These are phyloP conservation scores for Euphysa ruthae DNA, from an alignment of 30 jellyfish, hydroid and myxozoan species.

Conservation along the genomic window DNA sequence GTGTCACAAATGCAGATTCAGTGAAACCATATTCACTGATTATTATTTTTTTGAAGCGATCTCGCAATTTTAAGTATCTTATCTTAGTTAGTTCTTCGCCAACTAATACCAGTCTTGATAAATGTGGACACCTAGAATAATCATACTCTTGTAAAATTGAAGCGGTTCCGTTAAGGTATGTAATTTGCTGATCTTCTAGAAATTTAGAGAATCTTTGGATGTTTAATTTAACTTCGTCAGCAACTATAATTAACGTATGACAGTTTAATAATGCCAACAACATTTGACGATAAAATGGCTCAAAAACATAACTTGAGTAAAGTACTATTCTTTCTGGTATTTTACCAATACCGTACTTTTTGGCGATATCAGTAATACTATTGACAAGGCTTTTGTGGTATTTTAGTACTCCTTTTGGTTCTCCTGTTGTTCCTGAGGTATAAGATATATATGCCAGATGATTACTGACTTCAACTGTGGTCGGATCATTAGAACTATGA, in stretches of 20 bases:
- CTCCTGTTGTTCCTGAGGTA: neutral
- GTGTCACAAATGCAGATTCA: neutral
- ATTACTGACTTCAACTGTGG: too few species aligned
- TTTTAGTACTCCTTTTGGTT: neutral
- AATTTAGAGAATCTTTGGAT: neutral
- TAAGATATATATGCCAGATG: neutral
- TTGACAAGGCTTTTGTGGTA: neutral
- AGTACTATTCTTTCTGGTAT: neutral
- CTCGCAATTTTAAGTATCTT: neutral
- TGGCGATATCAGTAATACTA: neutral
- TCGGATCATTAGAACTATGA: too few species aligned
- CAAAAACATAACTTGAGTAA: neutral
- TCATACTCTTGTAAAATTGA: neutral
- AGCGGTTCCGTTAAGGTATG: neutral
- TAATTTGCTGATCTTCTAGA: neutral
- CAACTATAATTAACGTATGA: neutral
- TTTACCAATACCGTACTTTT: neutral
- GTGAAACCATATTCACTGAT: neutral
- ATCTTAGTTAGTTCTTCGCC: neutral
- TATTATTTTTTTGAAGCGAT: neutral
- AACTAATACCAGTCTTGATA: neutral
- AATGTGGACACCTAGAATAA: neutral
- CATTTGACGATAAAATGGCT: neutral
- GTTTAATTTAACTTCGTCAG: neutral
- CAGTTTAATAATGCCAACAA: neutral